phyloP scores from a whole-genome alignment of 1,140 invertebrate genomes.

The Drosophila kurseongensis region DNA sequence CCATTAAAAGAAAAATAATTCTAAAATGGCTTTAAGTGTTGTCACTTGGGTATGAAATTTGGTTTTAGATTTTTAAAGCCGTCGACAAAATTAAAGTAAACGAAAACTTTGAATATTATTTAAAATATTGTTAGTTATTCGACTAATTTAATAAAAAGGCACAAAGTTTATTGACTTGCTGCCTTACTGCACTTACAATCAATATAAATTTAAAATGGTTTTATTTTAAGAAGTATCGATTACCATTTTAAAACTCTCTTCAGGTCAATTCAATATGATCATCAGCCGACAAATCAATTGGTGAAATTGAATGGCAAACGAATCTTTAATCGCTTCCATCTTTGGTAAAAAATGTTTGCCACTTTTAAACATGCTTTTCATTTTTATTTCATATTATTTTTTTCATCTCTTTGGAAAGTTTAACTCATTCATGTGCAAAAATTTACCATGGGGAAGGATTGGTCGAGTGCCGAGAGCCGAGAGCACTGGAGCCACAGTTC shows the following conservation, averaged over 20 bases:
- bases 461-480: slow-evolving; percentile 16
- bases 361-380: slow-evolving; percentile 60
- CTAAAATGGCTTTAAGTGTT: neutral
- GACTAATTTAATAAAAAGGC: too few relatives aligned
- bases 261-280: slow-evolving; percentile 17
- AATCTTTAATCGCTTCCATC: slow-evolving; percentile 38
- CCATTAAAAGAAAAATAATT: neutral
- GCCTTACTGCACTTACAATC: too few relatives aligned
- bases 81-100: too few relatives aligned
- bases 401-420: slow-evolving; percentile 28
- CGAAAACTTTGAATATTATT: too few relatives aligned
- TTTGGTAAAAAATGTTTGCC: slow-evolving; percentile 54
- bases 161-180: too few relatives aligned
- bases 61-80: too few relatives aligned
- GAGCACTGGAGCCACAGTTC: slow-evolving; percentile 62
- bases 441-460: slow-evolving; percentile 55
- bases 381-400: slow-evolving; percentile 23
- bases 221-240: neutral
- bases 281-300: slow-evolving; percentile 19
- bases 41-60: neutral
- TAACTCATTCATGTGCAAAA: slow-evolving; percentile 75
- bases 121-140: too few relatives aligned
- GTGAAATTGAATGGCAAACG: slow-evolving; percentile 19
- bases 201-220: neutral
- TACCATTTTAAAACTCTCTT: neutral